These are phyloP conservation scores for Sceloporus undulatus DNA, from an alignment of 2,113 vertebrate genomes.

Conservation along the genomic window DNA sequence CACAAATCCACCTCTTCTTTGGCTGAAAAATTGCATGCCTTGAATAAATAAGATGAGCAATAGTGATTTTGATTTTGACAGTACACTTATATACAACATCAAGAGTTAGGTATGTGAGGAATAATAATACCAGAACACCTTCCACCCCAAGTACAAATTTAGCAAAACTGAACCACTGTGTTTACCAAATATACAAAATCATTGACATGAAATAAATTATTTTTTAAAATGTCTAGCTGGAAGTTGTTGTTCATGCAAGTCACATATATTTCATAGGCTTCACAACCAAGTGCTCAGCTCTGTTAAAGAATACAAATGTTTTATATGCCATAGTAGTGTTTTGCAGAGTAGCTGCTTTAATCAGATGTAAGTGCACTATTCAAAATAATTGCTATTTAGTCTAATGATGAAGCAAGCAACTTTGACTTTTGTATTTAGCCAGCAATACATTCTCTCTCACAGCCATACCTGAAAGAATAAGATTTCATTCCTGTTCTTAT, in stretches of 20 bases:
- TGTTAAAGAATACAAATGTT: neutral
- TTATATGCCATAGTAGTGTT: neutral
- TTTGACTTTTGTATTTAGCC: neutral
- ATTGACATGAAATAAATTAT: neutral
- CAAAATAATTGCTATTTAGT: slow-evolving; percentile 17
- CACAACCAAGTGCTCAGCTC: neutral
- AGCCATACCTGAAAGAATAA: neutral
- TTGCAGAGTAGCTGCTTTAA: slow-evolving; percentile 11
- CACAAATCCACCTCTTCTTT: neutral
- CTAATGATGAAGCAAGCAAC: neutral
- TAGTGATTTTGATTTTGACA: neutral
- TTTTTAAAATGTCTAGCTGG: neutral
- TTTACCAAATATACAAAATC: neutral
- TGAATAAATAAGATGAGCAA: neutral
- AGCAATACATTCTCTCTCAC: neutral
- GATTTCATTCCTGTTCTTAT: neutral
- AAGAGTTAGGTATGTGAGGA: neutral
- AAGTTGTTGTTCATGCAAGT: neutral
- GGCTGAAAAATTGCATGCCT: neutral
- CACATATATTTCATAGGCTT: neutral
- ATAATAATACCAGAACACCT: neutral
- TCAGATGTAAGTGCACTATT: slow-evolving; percentile 7
- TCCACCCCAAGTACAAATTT: neutral
- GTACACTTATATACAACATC: neutral
- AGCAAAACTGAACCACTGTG: neutral